Evolutionary conservation across 2,888 invertebrate species (phyloP).

Genomic region (Callimorpha dominula): DNA sequence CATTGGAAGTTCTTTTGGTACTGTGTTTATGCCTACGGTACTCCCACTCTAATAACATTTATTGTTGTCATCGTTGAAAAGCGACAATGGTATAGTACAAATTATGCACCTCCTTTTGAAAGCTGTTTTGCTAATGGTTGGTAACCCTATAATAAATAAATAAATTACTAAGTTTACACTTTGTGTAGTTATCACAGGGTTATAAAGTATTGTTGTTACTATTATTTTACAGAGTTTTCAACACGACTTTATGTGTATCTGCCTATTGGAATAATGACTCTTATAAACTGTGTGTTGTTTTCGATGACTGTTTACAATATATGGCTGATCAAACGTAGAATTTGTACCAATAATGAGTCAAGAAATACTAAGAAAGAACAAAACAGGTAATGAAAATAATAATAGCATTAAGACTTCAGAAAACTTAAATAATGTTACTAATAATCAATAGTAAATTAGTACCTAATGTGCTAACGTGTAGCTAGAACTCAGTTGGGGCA

Average conservation of each 20-base stretch:
- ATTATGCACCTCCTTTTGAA: conserved; percentile 1
- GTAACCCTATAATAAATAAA: background rate
- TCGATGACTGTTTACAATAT: conserved; percentile 13
- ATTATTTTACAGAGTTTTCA: background rate
- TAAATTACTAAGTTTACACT: background rate
- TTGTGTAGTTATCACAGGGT: background rate
- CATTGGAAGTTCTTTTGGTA: conserved; percentile 3
- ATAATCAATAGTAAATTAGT: too few relatives aligned
- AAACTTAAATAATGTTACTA: too few relatives aligned
- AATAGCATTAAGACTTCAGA: background rate
- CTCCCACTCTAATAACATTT: conserved; percentile 3
- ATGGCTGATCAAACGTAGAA: conserved; percentile 12
- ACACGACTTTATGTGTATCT: background rate
- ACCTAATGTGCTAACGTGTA: too few relatives aligned
- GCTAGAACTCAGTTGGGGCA: too few relatives aligned
- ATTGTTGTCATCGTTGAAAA: background rate
- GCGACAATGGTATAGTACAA: background rate
- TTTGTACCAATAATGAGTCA: background rate
- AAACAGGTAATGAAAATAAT: conserved; percentile 16
- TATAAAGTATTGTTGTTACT: background rate
- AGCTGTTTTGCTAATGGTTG: background rate
- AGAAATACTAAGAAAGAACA: conserved; percentile 2
- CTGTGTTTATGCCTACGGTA: conserved; percentile 13
- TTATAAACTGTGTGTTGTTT: conserved; percentile 15
- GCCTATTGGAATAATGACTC: conserved; percentile 16